Base-by-base conservation (phyloP, 2,888 invertebrate species). In the Bellardia pandia region DNA sequence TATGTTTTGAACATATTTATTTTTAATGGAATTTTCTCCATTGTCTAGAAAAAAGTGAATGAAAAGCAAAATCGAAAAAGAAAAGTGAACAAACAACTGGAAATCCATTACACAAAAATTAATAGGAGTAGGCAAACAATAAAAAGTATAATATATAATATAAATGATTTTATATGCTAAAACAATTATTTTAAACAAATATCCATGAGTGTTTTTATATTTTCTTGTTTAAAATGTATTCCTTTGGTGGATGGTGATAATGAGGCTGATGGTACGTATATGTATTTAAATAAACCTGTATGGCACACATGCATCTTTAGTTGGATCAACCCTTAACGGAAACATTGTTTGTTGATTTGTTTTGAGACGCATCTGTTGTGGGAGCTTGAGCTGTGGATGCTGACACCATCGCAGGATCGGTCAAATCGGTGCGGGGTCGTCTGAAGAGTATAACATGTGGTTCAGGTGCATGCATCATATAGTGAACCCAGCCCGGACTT, bases 381-480 rank as follows among this genome's bases (percentile, higher is more conserved):
- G 72, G 58, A 2, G 68, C 56, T 56, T 82, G 60, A 30, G 74
- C 30, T n/a, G 68, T 14, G 6, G 58, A 53, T 13, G 85, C 53
- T 3, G 68, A 13, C 7, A 75, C 60, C 8, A 83, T 8, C 0
- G 58, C 40, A 11, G 83, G 11, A 14, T 88, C 88, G 0, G 84
- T 13, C 11, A 86, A 66, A 42, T 90, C 90, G 0, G 90, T 89
- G 6, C 91, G 91, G 51, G 95, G 95, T 90, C 97, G 94, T 42
- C 97, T 94, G 92, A 98, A 98, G 37, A 98, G 94, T 82, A 98
- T 94, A 1, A 98, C 96, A 91, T 98, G 98, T 0, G 98, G 98
- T 91, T 98, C 98, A 58, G 98, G 98, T 30, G 96, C 96, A 92
- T 99, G 98, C 89, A 98, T 95, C 98, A 93, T 93, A 64, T 93